phyloP scores from a whole-genome alignment of 2,113 vertebrate species.

The Mesembrinibis cayennensis region DNA sequence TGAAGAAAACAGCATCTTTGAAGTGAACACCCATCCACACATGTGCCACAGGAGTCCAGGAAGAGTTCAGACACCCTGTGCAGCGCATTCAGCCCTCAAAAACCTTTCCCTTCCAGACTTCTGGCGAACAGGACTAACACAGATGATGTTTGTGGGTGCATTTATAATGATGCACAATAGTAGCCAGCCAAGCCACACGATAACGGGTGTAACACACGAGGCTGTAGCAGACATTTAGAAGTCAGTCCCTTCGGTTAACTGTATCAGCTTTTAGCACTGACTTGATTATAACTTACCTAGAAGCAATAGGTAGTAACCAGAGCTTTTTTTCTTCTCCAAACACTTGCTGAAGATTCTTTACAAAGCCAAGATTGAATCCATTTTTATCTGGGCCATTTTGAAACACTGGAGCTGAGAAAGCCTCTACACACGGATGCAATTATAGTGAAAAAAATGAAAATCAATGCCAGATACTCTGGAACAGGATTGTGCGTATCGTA shows the following conservation, averaged over 20 bases:
- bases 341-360: slow-evolving; percentile 90
- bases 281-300: slow-evolving; percentile 78
- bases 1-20: neutral
- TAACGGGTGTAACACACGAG: accelerated
- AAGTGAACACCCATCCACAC: too few relatives aligned
- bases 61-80: neutral
- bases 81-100: too few relatives aligned
- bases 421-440: slow-evolving; percentile 78
- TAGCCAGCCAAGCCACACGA: neutral
- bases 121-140: too few relatives aligned
- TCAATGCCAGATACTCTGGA: neutral
- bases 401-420: slow-evolving; percentile 93
- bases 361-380: slow-evolving; percentile 89
- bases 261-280: neutral
- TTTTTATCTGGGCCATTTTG: slow-evolving; percentile 90
- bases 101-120: neutral
- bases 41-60: neutral
- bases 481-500: neutral
- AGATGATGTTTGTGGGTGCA: neutral
- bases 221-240: neutral
- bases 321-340: slow-evolving; percentile 91
- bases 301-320: slow-evolving; percentile 91
- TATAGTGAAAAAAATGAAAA: neutral
- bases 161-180: neutral
- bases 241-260: neutral